Base-by-base conservation (phyloP, 2,888 invertebrate genomes). In the Rhorus exstirpatorius region DNA sequence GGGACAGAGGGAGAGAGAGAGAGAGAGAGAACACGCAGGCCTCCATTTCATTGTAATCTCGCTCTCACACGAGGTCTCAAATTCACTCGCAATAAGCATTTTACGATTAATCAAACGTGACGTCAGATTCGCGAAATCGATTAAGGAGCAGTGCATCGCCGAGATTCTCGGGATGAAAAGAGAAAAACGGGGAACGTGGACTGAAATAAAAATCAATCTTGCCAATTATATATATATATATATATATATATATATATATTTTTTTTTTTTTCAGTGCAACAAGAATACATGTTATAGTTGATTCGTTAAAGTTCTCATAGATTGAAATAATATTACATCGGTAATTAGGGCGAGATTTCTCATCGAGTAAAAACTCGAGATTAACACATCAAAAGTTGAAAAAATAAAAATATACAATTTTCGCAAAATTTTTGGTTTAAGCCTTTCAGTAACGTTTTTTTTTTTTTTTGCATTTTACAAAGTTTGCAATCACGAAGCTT, bases 31-130 rank as follows among this genome's bases (percentile, higher is more conserved):
- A 24, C 65, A 35, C 12, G 55, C 51, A 67, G 51, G 60, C 55
- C 55, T 79, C 60, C 65, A 19, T 60, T 67, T 70, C 51, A 65
- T 70, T 55, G 55, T 63, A 68, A 51, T 61, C 44, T 61, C 53
- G 72, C 74, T 41, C 38, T 19, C 65, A 65, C 65, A 44, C 49
- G 82, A 74, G 79, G 65, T 82, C 75, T 82, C 79, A 65, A 49
- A 77, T 82, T 82, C 79, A 75, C 65, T 67, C 79, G 82, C 79
- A 75, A 82, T 79, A 82, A 82, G 82, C 82, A 75, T 82, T 79
- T 79, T 71, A 60, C 49, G 78, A 82, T 75, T 76, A 71, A 75
- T 75, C 75, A 75, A 58, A 41, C 55, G 58, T 82, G 75, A 79
- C 79, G 82, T 82, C 79, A 79, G 65, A 70, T 82, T 71, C 79